Evolutionary conservation across 2,888 invertebrate genomes (phyloP).

Genomic region (Nezara viridula): DNA sequence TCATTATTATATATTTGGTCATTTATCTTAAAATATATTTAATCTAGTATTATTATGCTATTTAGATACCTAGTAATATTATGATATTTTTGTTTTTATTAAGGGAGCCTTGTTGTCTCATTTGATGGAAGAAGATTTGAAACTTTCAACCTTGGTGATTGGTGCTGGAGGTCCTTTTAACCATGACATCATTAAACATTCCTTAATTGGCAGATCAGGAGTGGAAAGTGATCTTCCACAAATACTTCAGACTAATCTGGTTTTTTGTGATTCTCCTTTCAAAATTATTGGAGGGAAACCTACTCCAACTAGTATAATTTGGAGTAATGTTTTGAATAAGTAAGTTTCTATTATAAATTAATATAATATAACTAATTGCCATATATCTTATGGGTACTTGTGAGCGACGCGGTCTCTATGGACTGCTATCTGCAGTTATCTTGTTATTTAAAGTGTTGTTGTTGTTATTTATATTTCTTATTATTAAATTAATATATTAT

Average conservation of each 20-base stretch:
- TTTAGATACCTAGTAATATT: not conserved
- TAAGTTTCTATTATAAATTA: slow-evolving; percentile 5
- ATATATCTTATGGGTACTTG: not conserved
- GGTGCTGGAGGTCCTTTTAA: slow-evolving; percentile 78
- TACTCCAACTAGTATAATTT: slow-evolving; percentile 58
- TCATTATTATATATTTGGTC: too few relatives aligned
- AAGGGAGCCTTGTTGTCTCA: slow-evolving; percentile 82
- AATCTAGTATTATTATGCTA: not conserved
- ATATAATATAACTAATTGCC: not conserved
- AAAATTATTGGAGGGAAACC: slow-evolving; percentile 51
- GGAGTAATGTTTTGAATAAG: slow-evolving; percentile 54
- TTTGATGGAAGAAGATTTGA: slow-evolving; percentile 78
- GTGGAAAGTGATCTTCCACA: slow-evolving; percentile 64
- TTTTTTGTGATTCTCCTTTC: slow-evolving; percentile 29
- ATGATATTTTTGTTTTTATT: slow-evolving; percentile 51
- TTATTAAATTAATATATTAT: not conserved
- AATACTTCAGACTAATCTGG: slow-evolving; percentile 50
- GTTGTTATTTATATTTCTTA: too few relatives aligned
- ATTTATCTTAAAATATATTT: too few relatives aligned
- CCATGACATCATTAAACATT: slow-evolving; percentile 74
- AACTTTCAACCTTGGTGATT: slow-evolving; percentile 79
- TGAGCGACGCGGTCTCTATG: too few relatives aligned
- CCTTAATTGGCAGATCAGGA: slow-evolving; percentile 69
- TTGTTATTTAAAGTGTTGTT: too few relatives aligned
- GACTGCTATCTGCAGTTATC: too few relatives aligned